Percentiles rank a stretch among this genome's conserved stretches.
phyloP scores from a whole-genome alignment of 2,113 vertebrate genomes.

The Lucifuga dentata region DNA sequence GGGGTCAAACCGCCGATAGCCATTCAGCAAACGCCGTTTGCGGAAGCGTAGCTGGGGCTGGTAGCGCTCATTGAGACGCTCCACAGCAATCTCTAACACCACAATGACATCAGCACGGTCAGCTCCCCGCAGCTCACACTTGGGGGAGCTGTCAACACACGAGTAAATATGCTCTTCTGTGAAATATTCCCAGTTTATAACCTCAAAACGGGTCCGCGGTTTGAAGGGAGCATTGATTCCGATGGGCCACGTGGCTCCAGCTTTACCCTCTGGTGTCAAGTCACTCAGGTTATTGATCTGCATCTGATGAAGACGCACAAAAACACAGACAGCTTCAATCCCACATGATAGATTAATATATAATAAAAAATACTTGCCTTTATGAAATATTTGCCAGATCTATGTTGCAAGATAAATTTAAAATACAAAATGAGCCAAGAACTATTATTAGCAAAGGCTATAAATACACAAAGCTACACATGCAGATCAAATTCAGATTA shows the following conservation, averaged over 20 bases:
- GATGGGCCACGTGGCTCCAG: constrained; percentile 90
- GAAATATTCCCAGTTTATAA: constrained; percentile 97
- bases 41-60: constrained; percentile 93
- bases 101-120: constrained; percentile 87
- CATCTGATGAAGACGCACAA: constrained; percentile 77
- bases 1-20: constrained; percentile 95
- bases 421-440: constrained; percentile 21
- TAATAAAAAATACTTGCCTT: constrained; percentile 4
- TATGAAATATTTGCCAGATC: neutral
- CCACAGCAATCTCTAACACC: constrained; percentile 87
- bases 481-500: neutral
- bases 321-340: neutral
- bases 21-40: constrained; percentile 90
- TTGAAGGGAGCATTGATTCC: constrained; percentile 92
- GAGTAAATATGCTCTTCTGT: constrained; percentile 94
- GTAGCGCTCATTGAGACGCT: constrained; percentile 90
- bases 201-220: constrained; percentile 93
- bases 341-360: no score
- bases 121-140: constrained; percentile 91
- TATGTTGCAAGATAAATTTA: constrained; percentile 6
- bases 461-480: constrained; percentile 3
- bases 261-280: constrained; percentile 90
- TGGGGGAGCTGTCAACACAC: constrained; percentile 90
- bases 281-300: constrained; percentile 94
- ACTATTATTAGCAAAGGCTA: constrained; percentile 18